Conservation (phyloP, 1,140 invertebrate genomes). For the Pogonus chalceus region DNA sequence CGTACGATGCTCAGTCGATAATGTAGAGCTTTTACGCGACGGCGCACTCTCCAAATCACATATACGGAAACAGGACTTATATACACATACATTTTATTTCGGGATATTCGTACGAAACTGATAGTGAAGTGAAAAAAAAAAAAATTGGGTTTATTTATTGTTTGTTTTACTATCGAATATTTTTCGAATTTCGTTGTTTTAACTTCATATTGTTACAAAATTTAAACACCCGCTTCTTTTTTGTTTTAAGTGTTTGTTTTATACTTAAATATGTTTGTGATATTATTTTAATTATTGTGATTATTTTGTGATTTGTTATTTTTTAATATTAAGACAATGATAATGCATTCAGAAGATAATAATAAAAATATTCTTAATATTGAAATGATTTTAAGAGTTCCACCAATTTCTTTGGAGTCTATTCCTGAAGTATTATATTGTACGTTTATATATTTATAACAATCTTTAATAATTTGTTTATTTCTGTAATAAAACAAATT, state of each 20-base stretch:
- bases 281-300: neutral
- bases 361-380: slow-evolving; percentile 36
- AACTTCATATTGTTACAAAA: too few species aligned
- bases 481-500: neutral
- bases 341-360: slow-evolving; percentile 38
- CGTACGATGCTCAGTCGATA: slow-evolving; percentile 39
- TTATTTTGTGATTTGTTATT: neutral
- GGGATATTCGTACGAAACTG: too few species aligned
- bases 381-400: slow-evolving; percentile 48
- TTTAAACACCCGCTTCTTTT: too few species aligned
- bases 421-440: slow-evolving; percentile 63
- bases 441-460: slow-evolving; percentile 39
- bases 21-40: slow-evolving; percentile 27
- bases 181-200: too few species aligned
- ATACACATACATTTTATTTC: too few species aligned
- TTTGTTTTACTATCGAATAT: too few species aligned
- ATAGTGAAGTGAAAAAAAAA: too few species aligned
- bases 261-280: too few species aligned
- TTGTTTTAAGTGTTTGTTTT: too few species aligned
- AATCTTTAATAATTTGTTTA: slow-evolving; percentile 3
- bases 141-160: too few species aligned
- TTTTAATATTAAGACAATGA: slow-evolving; percentile 29
- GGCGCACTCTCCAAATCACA: slow-evolving; percentile 23
- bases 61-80: slow-evolving; percentile 20
- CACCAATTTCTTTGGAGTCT: slow-evolving; percentile 58